Evolutionary conservation across 23 tunicate genomes (phyloP), one percentile per base, ranked within the genome.

Genomic region (Ascidia mentula): DNA sequence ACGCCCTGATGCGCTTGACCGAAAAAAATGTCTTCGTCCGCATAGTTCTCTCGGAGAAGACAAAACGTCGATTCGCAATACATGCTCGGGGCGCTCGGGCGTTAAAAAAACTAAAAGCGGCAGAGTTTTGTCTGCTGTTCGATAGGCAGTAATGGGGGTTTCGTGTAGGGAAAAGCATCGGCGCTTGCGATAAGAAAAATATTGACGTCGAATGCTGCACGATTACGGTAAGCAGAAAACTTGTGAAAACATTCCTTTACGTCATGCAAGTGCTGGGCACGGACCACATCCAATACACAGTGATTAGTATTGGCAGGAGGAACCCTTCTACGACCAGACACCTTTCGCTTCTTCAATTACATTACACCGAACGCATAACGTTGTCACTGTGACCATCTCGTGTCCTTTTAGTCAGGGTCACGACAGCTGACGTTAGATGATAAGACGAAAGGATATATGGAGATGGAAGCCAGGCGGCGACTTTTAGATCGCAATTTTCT

Each of bases 11-110:
- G 24, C 65, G 65, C 65, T 53, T 9, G 65, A 53, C 22, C 65
- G 65, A 53, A 53, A 53, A 28, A 53, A 53, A 20, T n/a, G n/a
- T 53, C 65, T 28, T 53, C 65, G 12, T 3, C 65, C 24, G 13
- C 65, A 53, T 53, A 53, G 7, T 53, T 53, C 65, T 28, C 65
- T 6, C 4, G 28, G 4, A 26, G 13, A 28, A 53, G 65, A 53
- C 65, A 53, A 28, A 28, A 1, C 65, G 65, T 53, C 65, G 65
- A 53, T 26, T 53, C 65, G 65, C 65, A 53, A 53, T 53, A 53
- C 65, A 53, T 53, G 22, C 65, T 26, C 65, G 65, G 2, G 65
- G 24, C 65, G 65, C 65, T 53, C 24, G 28, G 65, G 65, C 28
- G 13, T 26, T 3, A 9, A 5, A 53, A 53, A 3, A 6, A 53